Percentiles rank a stretch among this genome's conserved stretches.
These are phyloP conservation scores for Cotesia congregata DNA, from an alignment of 2,888 invertebrate species.

Conservation along the genomic window DNA sequence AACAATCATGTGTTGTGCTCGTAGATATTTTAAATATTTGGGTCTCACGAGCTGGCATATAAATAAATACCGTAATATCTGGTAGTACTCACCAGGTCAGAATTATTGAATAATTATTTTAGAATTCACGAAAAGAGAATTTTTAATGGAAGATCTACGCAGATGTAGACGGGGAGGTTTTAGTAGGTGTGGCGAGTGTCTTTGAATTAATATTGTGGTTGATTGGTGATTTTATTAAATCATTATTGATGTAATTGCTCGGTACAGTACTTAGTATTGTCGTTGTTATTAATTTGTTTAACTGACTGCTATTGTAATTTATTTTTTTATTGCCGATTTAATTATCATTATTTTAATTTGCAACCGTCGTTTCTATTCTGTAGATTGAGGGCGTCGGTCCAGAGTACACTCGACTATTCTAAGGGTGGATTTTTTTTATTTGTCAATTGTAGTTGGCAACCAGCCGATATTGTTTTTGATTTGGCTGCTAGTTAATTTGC, in stretches of 20 bases:
- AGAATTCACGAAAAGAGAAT: not conserved
- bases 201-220: not conserved
- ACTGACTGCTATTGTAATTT: not conserved
- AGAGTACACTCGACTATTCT: slow-evolving; percentile 23
- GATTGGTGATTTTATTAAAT: not conserved
- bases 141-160: not conserved
- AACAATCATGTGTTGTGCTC: slow-evolving; percentile 27
- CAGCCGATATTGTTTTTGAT: slow-evolving; percentile 23
- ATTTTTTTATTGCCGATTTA: not conserved
- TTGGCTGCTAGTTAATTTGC: slow-evolving; percentile 18
- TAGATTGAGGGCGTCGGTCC: slow-evolving; percentile 23
- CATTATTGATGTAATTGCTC: not conserved
- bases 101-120: not conserved
- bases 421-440: slow-evolving; percentile 13
- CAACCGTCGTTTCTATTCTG: slow-evolving; percentile 1
- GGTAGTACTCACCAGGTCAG: too few relatives aligned
- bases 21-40: not conserved
- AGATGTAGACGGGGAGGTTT: slow-evolving; percentile 12
- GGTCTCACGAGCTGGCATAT: not conserved
- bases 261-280: not conserved
- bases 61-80: not conserved
- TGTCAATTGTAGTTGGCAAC: slow-evolving; percentile 10
- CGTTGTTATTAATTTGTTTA: not conserved
- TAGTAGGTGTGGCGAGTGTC: slow-evolving; percentile 46
- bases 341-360: slow-evolving; percentile 3